Evolutionary conservation across 2,888 invertebrate genomes (phyloP), one percentile per base, ranked within the genome.

Genomic region (Cephus runcator): DNA sequence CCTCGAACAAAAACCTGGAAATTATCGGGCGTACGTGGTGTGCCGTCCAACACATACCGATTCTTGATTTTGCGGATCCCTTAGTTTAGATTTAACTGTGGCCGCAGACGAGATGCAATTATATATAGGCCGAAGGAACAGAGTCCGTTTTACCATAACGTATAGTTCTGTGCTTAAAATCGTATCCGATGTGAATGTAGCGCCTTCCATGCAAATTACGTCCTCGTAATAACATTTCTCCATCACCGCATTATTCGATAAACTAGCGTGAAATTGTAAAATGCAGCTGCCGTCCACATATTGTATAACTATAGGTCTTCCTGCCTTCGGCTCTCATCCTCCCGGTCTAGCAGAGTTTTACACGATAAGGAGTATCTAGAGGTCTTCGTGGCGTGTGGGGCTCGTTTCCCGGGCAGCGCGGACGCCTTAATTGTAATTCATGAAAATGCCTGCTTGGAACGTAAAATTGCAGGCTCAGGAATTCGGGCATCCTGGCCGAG

Each of bases 141-240:
- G 31, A 31, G 12, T 34, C 33, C 56, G 77, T 76, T 81, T 80
- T 79, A 68, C 81, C 84, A 80, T 76, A 81, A 85, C 35, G 56
- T 75, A 76, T 78, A 76, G 77, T 76, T 56, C 56, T 56, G 15
- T 15, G 56, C 56, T 79, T 80, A 73, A 82, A 82, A 82, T 80
- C 81, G 80, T 80, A 83, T 82, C 81, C 79, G 81, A 82, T 80
- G 80, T 76, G 79, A 69, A 71, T 56, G 35, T 12, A 73, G 79
- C 83, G 81, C 84, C 85, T 83, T 83, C 78, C 78, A 84, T 85
- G 85, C 82, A 84, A 85, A 85, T 85, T 81, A 75, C 77, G 69
- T 78, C 79, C 76, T 75, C 77, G 78, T 85, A 84, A 85, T 83
- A 84, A 84, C 80, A 80, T 82, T 80, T 73, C 81, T 78, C 81